Conservation (phyloP, 1,140 invertebrate species). For the Lepeophtheirus salmonis region DNA sequence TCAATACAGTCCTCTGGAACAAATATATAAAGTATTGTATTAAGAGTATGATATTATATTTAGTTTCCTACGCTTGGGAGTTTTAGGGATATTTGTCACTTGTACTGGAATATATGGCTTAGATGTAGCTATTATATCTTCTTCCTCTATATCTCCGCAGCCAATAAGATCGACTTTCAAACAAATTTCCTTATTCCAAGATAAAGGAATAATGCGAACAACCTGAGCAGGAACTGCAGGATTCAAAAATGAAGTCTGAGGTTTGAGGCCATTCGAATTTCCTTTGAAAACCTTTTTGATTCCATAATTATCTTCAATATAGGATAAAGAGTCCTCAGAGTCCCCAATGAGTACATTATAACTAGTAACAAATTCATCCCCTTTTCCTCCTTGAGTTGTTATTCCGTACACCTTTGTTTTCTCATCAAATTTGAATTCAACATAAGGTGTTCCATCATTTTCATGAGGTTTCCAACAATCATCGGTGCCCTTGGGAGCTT, state of each 20-base stretch:
- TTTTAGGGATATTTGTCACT: background rate
- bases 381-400: background rate
- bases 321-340: background rate
- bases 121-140: background rate
- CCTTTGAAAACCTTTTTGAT: background rate
- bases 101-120: background rate
- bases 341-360: background rate
- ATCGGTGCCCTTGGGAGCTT: too few relatives aligned
- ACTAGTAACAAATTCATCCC: background rate
- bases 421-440: background rate
- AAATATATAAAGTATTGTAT: too few relatives aligned
- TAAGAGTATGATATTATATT: background rate
- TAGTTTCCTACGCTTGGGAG: background rate
- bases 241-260: background rate
- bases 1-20: background rate
- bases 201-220: background rate
- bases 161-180: background rate
- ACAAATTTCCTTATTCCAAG: background rate
- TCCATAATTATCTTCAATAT: background rate
- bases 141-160: background rate
- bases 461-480: background rate
- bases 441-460: background rate
- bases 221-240: background rate
- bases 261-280: background rate
- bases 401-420: background rate